A percentile compares a stretch with the other conserved stretches of the same genome.
Conservation (phyloP, 2,888 invertebrate genomes). For the Lepeophtheirus nordmannii region DNA sequence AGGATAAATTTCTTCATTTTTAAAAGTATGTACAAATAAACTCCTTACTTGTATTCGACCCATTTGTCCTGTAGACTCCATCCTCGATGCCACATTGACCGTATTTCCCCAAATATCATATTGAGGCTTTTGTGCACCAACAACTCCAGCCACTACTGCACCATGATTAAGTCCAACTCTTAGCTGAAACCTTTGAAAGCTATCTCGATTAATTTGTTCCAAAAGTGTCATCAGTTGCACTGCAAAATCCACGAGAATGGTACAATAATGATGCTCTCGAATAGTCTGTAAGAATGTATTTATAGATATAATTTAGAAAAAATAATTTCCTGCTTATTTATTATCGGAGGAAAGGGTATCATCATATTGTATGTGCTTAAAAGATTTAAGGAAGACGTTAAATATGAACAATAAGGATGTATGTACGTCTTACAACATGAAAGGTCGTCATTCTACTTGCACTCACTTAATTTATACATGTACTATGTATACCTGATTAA, state of each 20-base stretch:
- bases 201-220: conserved; percentile 87
- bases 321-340: neutral
- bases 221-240: conserved; percentile 76
- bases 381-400: too few relatives aligned
- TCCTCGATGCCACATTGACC: conserved; percentile 87
- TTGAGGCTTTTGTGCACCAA: conserved; percentile 92
- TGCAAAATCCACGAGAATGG: conserved; percentile 83
- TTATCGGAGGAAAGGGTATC: too few relatives aligned
- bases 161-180: conserved; percentile 66
- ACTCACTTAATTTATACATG: too few relatives aligned
- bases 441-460: too few relatives aligned
- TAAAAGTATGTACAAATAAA: too few relatives aligned
- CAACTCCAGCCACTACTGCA: conserved; percentile 86
- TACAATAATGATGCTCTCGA: conserved; percentile 67
- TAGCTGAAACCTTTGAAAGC: conserved; percentile 51
- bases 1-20: too few relatives aligned
- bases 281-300: conserved; percentile 46
- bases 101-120: conserved; percentile 99
- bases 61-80: conserved; percentile 89
- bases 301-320: conserved; percentile 16
- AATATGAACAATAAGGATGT: too few relatives aligned
- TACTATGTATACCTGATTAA: too few relatives aligned
- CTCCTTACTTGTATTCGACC: conserved; percentile 62
- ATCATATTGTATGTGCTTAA: neutral
- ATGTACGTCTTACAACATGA: too few relatives aligned